Evolutionary conservation across 2,797 vertebrate genomes (phyloP).

Genomic region (Peromyscus attwateri): DNA sequence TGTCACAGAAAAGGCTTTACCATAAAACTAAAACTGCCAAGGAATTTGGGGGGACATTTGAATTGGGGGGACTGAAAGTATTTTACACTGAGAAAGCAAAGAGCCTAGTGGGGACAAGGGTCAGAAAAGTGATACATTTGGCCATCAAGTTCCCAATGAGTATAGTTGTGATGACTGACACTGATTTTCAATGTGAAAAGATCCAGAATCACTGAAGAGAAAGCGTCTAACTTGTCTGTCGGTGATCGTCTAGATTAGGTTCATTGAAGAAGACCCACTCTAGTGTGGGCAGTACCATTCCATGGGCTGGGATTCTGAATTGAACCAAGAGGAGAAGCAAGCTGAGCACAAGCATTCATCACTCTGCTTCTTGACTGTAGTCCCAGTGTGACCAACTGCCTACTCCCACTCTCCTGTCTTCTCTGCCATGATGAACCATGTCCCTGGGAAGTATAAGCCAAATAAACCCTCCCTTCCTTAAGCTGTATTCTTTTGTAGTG

Average conservation of each 20-base stretch:
- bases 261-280: neutral
- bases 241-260: neutral
- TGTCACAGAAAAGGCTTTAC: neutral
- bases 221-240: neutral
- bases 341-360: neutral
- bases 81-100: neutral
- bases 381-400: neutral
- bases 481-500: neutral
- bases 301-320: neutral
- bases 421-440: neutral
- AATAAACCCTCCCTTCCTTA: neutral
- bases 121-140: neutral
- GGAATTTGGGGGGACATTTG: neutral
- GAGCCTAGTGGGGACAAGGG: neutral
- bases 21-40: neutral
- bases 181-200: neutral
- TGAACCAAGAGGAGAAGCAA: neutral
- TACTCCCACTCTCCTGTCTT: neutral
- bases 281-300: neutral
- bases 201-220: neutral
- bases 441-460: neutral
- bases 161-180: neutral
- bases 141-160: neutral
- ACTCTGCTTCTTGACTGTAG: neutral
- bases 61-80: neutral